Conservation (phyloP, 2,888 invertebrate species). For the Pegoplata infirma region DNA sequence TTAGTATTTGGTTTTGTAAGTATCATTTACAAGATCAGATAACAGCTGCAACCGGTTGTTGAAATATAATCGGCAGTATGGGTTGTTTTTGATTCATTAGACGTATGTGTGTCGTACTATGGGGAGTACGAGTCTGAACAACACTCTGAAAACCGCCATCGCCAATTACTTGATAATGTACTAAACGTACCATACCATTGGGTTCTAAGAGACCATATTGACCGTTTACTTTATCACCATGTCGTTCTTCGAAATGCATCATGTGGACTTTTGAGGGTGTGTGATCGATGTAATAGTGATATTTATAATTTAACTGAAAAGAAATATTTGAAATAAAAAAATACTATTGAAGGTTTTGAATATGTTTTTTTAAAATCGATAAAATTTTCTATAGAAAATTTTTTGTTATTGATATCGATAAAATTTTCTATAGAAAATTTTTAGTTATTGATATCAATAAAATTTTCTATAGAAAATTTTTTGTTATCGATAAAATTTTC, state of each 20-base stretch:
- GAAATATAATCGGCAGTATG: slow-evolving; percentile 67
- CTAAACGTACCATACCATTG: slow-evolving; percentile 73
- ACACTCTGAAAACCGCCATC: slow-evolving; percentile 71
- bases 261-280: slow-evolving; percentile 70
- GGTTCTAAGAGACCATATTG: slow-evolving; percentile 74
- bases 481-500: too few species aligned
- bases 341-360: too few species aligned
- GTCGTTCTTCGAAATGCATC: slow-evolving; percentile 73
- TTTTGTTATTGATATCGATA: too few species aligned
- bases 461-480: too few species aligned
- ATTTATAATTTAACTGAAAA: slow-evolving; percentile 71
- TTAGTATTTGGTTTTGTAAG: too few species aligned
- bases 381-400: too few species aligned
- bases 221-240: slow-evolving; percentile 71
- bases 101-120: slow-evolving; percentile 71
- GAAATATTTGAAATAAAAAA: background rate
- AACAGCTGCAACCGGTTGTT: slow-evolving; percentile 71
- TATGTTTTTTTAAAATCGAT: too few species aligned
- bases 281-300: slow-evolving; percentile 73
- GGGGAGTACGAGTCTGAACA: slow-evolving; percentile 72
- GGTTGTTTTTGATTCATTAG: slow-evolving; percentile 68
- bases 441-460: too few species aligned
- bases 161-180: slow-evolving; percentile 73
- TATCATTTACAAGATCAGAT: too few species aligned
- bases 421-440: too few species aligned